Evolutionary conservation across 2,113 vertebrate genomes (phyloP).

Genomic region (Gallinago jamesoni): DNA sequence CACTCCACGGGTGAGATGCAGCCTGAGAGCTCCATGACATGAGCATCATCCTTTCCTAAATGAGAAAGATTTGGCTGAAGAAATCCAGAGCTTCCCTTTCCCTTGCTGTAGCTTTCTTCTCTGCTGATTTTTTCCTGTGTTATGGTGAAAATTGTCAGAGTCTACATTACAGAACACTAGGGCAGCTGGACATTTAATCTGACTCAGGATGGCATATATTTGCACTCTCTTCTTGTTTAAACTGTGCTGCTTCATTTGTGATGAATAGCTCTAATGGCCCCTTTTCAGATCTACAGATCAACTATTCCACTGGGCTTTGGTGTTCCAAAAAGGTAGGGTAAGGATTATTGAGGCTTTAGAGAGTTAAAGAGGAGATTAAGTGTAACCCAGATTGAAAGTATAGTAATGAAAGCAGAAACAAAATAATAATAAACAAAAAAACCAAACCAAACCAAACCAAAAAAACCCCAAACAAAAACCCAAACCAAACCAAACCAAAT

Average conservation of each 20-base stretch:
- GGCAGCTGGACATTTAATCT: not conserved
- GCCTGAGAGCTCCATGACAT: not conserved
- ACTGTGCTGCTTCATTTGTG: not conserved
- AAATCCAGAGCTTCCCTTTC: not conserved
- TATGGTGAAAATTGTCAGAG: not conserved
- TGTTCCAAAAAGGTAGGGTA: not conserved
- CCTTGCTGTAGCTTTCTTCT: not conserved
- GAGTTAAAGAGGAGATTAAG: constrained; percentile 2
- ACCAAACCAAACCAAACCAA: no score
- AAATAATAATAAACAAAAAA: not conserved
- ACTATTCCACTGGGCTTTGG: not conserved
- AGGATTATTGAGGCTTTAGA: not conserved
- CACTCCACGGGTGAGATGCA: not conserved
- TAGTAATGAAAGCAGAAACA: constrained; percentile 16
- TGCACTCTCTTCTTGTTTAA: constrained; percentile 31
- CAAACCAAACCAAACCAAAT: no score
- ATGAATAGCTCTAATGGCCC: not conserved
- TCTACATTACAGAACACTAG: not conserved
- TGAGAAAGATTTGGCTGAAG: not conserved
- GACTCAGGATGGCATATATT: not conserved
- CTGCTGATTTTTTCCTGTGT: not conserved
- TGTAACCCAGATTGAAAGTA: not conserved
- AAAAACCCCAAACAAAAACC: no score
- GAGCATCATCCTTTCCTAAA: not conserved
- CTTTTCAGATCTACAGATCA: not conserved